Percentiles rank a stretch among this genome's conserved stretches.
These are phyloP conservation scores for Choloepus didactylus DNA, from an alignment of 2,797 vertebrate species.

Conservation along the genomic window DNA sequence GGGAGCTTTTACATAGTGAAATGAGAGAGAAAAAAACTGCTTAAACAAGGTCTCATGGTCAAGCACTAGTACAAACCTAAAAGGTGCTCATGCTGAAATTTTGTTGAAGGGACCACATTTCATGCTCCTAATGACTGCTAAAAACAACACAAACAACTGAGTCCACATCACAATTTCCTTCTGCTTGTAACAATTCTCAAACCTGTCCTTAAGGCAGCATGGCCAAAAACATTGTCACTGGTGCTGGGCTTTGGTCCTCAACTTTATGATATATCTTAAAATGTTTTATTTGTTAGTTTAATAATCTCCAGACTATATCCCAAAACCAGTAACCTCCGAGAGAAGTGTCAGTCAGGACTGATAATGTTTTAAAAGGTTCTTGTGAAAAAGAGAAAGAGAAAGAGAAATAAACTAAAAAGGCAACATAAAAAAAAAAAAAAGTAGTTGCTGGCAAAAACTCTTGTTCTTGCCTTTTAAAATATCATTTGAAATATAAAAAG, in stretches of 20 bases:
- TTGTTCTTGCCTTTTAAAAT: conserved; percentile 31
- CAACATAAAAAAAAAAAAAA: not conserved
- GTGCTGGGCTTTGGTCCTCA: not conserved
- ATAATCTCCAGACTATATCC: conserved; percentile 62
- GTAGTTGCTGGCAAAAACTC: not conserved
- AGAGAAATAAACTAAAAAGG: conserved; percentile 58
- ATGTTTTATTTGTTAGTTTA: conserved; percentile 77
- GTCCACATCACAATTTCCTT: not conserved
- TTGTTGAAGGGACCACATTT: not conserved
- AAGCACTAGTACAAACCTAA: not conserved
- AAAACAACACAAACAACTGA: conserved; percentile 6
- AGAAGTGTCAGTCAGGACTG: conserved; percentile 55
- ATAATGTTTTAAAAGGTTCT: conserved; percentile 46
- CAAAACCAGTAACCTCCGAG: conserved; percentile 46
- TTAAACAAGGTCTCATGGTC: not conserved
- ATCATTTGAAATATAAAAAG: not conserved
- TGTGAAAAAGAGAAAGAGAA: conserved; percentile 18
- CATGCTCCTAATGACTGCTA: not conserved
- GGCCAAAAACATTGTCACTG: not conserved
- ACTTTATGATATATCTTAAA: conserved; percentile 58
- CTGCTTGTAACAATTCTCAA: not conserved
- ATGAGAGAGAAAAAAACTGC: not conserved
- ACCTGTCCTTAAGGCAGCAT: conserved; percentile 31
- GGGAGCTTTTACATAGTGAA: conserved; percentile 12
- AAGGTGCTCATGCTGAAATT: not conserved